phyloP scores from a whole-genome alignment of 2,888 invertebrate species.

The Exephanes ischioxanthus region DNA sequence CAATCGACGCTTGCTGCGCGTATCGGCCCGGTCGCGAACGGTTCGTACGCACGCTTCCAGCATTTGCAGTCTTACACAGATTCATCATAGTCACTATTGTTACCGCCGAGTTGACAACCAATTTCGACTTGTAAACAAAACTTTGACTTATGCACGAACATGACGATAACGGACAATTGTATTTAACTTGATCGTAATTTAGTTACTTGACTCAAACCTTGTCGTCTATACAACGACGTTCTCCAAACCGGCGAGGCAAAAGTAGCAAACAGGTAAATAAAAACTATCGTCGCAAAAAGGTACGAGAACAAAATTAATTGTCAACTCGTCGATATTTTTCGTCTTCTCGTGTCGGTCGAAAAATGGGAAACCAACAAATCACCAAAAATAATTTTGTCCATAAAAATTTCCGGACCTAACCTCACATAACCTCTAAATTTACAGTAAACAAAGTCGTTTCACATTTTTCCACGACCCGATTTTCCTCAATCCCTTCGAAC shows the following conservation, averaged over 20 bases:
- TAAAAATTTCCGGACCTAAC: slow-evolving; percentile 2
- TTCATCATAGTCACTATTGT: neutral
- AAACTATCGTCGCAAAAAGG: neutral
- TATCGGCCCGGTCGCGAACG: neutral
- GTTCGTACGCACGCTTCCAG: neutral
- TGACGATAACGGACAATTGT: neutral
- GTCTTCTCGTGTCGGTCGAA: no score
- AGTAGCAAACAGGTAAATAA: slow-evolving; percentile 37
- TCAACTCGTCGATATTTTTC: neutral
- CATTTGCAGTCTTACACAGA: neutral
- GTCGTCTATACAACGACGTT: neutral
- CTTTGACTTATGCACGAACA: neutral
- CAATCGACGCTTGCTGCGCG: neutral
- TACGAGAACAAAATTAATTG: neutral
- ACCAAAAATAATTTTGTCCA: neutral
- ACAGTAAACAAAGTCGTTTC: neutral
- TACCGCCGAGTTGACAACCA: neutral
- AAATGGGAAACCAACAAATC: neutral
- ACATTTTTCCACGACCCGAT: neutral
- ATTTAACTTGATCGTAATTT: neutral
- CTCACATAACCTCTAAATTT: slow-evolving; percentile 8
- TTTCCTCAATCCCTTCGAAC: neutral
- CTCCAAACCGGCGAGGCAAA: slow-evolving; percentile 20
- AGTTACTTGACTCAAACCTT: neutral
- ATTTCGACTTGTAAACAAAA: neutral